phyloP scores from a whole-genome alignment of 2,888 invertebrate species.

The Sarcophaga variegata region DNA sequence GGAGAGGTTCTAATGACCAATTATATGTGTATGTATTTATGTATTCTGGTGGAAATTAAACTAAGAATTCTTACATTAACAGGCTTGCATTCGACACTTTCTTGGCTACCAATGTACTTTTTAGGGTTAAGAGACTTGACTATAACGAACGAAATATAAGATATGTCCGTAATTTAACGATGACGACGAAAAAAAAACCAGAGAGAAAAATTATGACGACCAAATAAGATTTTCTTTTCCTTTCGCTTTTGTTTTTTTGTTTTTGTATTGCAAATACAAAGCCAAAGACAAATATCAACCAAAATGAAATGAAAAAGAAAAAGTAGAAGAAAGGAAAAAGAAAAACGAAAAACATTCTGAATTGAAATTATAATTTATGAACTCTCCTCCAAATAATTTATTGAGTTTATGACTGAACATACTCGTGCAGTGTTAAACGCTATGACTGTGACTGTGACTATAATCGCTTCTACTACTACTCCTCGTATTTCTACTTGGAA shows the following conservation, averaged over 20 bases:
- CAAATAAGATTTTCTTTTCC: conserved; percentile 40
- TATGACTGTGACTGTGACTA: neutral
- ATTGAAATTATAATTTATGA: conserved; percentile 56
- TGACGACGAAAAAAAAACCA: neutral
- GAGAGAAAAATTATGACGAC: conserved; percentile 44
- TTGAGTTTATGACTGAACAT: neutral
- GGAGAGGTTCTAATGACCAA: too few relatives aligned
- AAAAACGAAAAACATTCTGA: conserved; percentile 15
- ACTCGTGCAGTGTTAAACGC: neutral
- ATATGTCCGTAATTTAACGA: conserved; percentile 17
- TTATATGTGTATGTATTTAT: too few relatives aligned
- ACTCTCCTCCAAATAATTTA: conserved; percentile 47
- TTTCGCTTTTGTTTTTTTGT: neutral
- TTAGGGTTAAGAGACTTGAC: too few relatives aligned
- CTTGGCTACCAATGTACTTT: too few relatives aligned
- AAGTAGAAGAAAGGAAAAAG: too few relatives aligned
- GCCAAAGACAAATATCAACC: conserved; percentile 26
- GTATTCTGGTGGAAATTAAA: too few relatives aligned
- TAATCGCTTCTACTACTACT: too few relatives aligned
- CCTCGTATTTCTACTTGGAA: conserved; percentile 14
- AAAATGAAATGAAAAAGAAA: neutral
- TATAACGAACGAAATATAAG: neutral
- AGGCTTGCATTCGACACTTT: too few relatives aligned
- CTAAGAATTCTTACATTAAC: too few relatives aligned
- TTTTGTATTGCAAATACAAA: conserved; percentile 5